Conservation (phyloP, 2,797 vertebrate genomes). For the Labeo calbasu region DNA sequence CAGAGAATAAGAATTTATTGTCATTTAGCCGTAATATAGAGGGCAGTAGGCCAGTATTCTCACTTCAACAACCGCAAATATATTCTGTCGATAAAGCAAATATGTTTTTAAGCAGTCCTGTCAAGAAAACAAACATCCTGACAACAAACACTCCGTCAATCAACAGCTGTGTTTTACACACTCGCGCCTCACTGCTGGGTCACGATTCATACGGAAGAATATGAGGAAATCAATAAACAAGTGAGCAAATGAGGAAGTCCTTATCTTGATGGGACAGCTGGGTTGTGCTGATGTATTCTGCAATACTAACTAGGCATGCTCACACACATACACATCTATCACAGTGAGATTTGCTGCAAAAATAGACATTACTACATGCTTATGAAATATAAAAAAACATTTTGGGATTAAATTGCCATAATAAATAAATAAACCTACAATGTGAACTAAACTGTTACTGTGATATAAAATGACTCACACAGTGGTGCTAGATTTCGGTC, state of each 20-base stretch:
- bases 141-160: slow-evolving; percentile 35
- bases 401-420: neutral
- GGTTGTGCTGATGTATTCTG: slow-evolving; percentile 38
- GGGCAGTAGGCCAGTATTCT: slow-evolving; percentile 9
- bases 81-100: slow-evolving; percentile 27
- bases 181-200: slow-evolving; percentile 23
- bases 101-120: slow-evolving; percentile 5
- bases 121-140: slow-evolving; percentile 40
- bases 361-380: slow-evolving; percentile 9
- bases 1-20: neutral
- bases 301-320: slow-evolving; percentile 20
- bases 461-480: neutral
- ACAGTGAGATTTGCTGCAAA: slow-evolving; percentile 14
- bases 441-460: neutral
- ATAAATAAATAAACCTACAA: neutral
- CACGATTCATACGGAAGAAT: slow-evolving; percentile 38
- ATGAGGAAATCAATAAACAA: slow-evolving; percentile 48
- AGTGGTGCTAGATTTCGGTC: neutral
- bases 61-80: neutral
- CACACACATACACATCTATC: slow-evolving; percentile 17
- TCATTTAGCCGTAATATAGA: neutral
- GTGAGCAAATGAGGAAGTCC: slow-evolving; percentile 51
- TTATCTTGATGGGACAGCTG: slow-evolving; percentile 53
- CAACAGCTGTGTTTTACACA: slow-evolving; percentile 32
- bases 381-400: neutral